phyloP scores from a whole-genome alignment of 2,113 vertebrate genomes.

The Lampris incognitus region DNA sequence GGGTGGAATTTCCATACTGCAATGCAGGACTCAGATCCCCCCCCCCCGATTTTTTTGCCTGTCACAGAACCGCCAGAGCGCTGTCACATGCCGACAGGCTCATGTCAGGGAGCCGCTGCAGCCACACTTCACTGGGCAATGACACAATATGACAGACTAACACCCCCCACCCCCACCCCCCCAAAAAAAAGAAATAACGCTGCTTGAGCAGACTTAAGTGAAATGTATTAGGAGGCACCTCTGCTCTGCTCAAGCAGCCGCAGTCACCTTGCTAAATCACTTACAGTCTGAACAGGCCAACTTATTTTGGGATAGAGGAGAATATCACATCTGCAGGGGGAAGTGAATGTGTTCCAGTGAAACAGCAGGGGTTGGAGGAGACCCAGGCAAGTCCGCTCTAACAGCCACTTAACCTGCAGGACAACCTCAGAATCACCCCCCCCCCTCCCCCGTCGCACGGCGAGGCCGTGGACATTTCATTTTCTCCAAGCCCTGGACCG shows the following conservation, averaged over 20 bases:
- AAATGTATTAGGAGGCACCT: conserved; percentile 41
- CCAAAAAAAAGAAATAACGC: conserved; percentile 20
- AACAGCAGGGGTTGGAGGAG: conserved; percentile 23
- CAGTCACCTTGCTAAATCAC: conserved; percentile 17
- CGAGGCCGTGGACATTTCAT: conserved; percentile 33
- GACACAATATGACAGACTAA: conserved; percentile 58
- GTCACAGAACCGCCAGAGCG: conserved; percentile 43
- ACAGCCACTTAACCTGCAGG: conserved; percentile 45
- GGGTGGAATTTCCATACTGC: conserved; percentile 33
- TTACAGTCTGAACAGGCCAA: conserved; percentile 37
- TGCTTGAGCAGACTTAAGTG: conserved; percentile 45
- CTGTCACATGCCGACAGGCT: conserved; percentile 68
- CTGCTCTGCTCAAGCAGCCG: conserved; percentile 6
- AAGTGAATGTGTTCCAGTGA: conserved; percentile 32
- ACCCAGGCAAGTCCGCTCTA: conserved; percentile 34
- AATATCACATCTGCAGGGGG: conserved; percentile 37
- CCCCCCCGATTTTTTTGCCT: neutral
- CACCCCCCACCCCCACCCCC: conserved; percentile 30
- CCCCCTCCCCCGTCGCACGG: conserved; percentile 11
- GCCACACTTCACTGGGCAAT: conserved; percentile 38
- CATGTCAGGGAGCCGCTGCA: conserved; percentile 30
- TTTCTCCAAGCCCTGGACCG: conserved; percentile 25
- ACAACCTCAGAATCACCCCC: neutral
- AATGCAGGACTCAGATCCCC: conserved; percentile 19
- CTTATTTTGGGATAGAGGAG: conserved; percentile 35